Evolutionary conservation across 2,113 vertebrate species (phyloP).

Genomic region (Origma solitaria): DNA sequence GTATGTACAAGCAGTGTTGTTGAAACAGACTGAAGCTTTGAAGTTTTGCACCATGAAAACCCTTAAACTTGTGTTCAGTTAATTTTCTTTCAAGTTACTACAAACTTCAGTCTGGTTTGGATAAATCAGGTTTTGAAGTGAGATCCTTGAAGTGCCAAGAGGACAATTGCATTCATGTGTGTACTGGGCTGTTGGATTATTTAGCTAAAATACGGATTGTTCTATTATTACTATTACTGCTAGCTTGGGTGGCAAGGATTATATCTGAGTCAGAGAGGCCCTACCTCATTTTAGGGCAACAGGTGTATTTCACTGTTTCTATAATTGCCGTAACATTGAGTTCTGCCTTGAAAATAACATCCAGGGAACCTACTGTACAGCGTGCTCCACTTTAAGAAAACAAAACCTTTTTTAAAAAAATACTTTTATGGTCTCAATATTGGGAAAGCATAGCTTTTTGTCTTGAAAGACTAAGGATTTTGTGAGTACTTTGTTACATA

Average conservation of each 20-base stretch:
- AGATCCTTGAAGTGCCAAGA: constrained; percentile 56
- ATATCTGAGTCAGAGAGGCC: constrained; percentile 40
- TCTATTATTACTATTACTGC: constrained; percentile 2
- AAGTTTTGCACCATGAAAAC: not conserved
- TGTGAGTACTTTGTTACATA: constrained; percentile 58
- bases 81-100: constrained; percentile 1
- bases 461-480: constrained; percentile 50
- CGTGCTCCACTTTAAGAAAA: not conserved
- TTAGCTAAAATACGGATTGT: not conserved
- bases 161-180: not conserved
- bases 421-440: constrained; percentile 4
- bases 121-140: constrained; percentile 51
- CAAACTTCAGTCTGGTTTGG: constrained; percentile 47
- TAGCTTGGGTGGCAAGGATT: constrained; percentile 20
- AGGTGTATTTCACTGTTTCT: constrained; percentile 36
- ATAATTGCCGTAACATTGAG: constrained; percentile 41
- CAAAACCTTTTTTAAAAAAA: not conserved
- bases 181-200: constrained; percentile 16
- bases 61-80: not conserved
- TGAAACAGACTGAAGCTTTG: constrained; percentile 11
- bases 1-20: constrained; percentile 1
- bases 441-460: constrained; percentile 50
- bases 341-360: constrained; percentile 52
- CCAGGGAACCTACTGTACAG: constrained; percentile 39
- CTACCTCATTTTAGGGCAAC: constrained; percentile 34